Evolutionary conservation across 92 coral and sea anemone genomes (phyloP), one percentile per base, ranked within the genome.

Genomic region (Muricea muricata): DNA sequence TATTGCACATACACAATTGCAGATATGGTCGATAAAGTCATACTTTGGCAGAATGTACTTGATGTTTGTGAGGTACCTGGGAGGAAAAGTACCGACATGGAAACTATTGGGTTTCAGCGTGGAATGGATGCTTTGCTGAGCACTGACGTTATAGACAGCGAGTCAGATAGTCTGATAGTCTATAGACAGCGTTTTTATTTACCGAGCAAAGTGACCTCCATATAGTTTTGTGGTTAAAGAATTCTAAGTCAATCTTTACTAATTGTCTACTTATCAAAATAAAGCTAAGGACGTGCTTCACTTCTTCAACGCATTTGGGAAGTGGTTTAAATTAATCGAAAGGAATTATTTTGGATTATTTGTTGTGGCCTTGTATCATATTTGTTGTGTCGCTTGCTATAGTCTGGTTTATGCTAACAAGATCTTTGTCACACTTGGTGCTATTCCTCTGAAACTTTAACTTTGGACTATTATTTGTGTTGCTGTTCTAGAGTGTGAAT

Each of bases 21-120:
- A 29, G 83, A 84, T 47, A 73, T 73, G 76, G 87, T 26, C 18
- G 56, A 66, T 18, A 84, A 84, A 56, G 24, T 56, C 10, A 73
- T 84, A 21, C 41, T 65, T 0, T 6, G 28, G 18, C 20, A 2
- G 31, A 8, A 17, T 23, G 26, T 65, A 24, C 35, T 72, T 7
- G 69, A 84, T 84, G 82, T 84, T 7, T 33, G 75, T 13, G 83
- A 84, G 8, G 82, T 82, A 31, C 37, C 26, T n/a, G 80, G 72
- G 28, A 23, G 85, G 65, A 80, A 80, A 14, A 80, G 85, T 30
- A 55, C 58, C 45, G 70, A 69, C 47, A 70, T 82, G 81, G 86
- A 82, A 55, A 70, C 81, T 14, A 40, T 82, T 69, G 86, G 81
- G 15, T 82, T 82, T 82, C 67, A 82, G 46, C 41, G 86, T 37